These are phyloP conservation scores for Martes martes DNA, from an alignment of 2,113 vertebrate species.

Conservation along the genomic window DNA sequence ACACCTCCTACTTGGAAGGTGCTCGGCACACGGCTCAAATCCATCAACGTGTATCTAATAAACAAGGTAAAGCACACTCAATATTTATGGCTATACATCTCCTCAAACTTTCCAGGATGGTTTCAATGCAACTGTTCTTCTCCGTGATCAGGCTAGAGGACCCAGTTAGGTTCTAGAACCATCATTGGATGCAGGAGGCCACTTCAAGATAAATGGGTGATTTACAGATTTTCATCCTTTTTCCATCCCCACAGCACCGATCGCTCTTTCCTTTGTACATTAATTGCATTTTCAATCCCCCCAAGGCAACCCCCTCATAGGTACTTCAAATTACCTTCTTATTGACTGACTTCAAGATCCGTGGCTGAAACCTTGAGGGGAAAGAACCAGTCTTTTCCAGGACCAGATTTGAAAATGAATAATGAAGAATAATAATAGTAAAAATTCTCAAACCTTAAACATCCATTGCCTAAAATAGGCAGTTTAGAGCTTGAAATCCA, in stretches of 20 bases:
- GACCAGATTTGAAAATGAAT: constrained; percentile 50
- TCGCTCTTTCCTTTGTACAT: neutral
- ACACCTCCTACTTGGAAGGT: neutral
- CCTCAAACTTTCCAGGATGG: neutral
- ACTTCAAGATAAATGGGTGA: neutral
- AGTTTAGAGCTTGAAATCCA: constrained; percentile 57
- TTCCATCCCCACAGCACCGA: neutral
- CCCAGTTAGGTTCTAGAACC: neutral
- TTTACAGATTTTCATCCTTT: neutral
- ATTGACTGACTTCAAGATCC: constrained; percentile 66
- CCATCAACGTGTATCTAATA: fast-evolving
- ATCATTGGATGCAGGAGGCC: fast-evolving
- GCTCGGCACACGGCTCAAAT: neutral
- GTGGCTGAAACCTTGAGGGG: neutral
- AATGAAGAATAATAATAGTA: constrained; percentile 10
- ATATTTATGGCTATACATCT: neutral
- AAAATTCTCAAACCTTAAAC: neutral
- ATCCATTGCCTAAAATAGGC: constrained; percentile 65
- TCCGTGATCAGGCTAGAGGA: neutral
- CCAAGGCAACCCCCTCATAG: neutral
- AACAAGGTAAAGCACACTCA: neutral
- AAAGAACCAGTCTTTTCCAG: constrained; percentile 2
- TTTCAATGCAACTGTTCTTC: neutral
- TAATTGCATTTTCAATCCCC: constrained; percentile 56
- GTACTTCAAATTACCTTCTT: constrained; percentile 49